Evolutionary conservation across 2,888 invertebrate species (phyloP).

Genomic region (Phasia obesa): DNA sequence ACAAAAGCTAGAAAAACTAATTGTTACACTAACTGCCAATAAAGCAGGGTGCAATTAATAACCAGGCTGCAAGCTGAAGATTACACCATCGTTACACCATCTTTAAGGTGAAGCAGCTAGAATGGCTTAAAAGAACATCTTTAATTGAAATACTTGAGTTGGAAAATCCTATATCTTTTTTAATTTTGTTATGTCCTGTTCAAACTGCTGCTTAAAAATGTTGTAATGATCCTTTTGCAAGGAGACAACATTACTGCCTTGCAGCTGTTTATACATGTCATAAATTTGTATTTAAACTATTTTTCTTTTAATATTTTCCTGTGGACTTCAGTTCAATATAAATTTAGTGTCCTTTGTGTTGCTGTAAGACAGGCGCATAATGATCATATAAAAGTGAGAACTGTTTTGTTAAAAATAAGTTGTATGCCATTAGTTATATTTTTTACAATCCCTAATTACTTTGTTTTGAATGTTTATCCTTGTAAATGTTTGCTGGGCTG

Average conservation of each 20-base stretch:
- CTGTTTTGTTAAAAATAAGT: not conserved
- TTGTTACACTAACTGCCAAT: conserved; percentile 29
- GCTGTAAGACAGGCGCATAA: too few species aligned
- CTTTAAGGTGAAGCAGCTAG: not conserved
- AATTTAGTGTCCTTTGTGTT: too few species aligned
- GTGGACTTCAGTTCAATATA: too few species aligned
- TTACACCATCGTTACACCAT: not conserved
- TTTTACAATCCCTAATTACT: conserved; percentile 22
- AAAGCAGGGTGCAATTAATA: conserved; percentile 33
- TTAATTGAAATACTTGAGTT: not conserved
- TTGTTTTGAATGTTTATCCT: not conserved
- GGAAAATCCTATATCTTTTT: conserved; percentile 16
- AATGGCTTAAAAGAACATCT: conserved; percentile 2
- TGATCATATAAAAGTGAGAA: too few species aligned
- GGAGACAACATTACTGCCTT: conserved; percentile 6
- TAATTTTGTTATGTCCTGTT: not conserved
- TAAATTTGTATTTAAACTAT: conserved; percentile 39
- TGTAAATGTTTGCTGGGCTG: conserved; percentile 23
- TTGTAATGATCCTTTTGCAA: conserved; percentile 4
- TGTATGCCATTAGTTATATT: not conserved
- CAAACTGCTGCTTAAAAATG: not conserved
- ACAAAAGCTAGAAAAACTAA: conserved; percentile 45
- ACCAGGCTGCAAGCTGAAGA: conserved; percentile 13
- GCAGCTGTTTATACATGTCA: conserved; percentile 39
- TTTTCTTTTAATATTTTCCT: conserved; percentile 13